Evolutionary conservation across 2,797 vertebrate species (phyloP).

Genomic region (Darevskia nairensis): DNA sequence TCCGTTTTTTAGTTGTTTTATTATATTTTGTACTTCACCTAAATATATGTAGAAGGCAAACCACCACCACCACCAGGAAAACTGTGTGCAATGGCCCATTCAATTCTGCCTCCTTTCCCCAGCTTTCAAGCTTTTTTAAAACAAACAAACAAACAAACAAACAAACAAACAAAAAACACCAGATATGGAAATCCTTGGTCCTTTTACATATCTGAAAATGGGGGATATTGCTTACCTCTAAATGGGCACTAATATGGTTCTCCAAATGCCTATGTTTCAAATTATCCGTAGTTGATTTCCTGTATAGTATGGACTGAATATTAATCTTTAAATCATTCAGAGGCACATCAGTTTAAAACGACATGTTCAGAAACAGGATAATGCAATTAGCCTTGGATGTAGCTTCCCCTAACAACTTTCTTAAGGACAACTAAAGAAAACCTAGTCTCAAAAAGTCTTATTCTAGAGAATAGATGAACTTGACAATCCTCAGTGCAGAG

Average conservation of each 20-base stretch:
- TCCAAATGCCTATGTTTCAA: background rate
- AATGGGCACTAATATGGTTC: background rate
- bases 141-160: no score
- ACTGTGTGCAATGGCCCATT: no score
- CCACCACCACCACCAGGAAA: no score
- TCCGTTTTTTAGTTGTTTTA: no score
- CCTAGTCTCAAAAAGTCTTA: background rate
- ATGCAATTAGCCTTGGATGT: background rate
- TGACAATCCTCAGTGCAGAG: no score
- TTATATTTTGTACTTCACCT: no score
- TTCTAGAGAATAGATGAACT: background rate
- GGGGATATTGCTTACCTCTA: background rate
- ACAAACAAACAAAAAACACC: no score
- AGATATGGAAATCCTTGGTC: no score
- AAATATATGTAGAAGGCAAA: no score
- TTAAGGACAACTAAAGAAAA: background rate
- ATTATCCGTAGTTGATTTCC: background rate
- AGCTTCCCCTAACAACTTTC: background rate
- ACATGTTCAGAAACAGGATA: background rate
- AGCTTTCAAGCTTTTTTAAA: no score
- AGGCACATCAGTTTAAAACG: background rate
- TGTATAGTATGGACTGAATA: background rate
- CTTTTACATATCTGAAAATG: background rate
- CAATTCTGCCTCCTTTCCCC: no score
- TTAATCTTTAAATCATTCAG: background rate